phyloP scores from a whole-genome alignment of 2,797 vertebrate genomes.

The Enteromius afrohamiltoni region DNA sequence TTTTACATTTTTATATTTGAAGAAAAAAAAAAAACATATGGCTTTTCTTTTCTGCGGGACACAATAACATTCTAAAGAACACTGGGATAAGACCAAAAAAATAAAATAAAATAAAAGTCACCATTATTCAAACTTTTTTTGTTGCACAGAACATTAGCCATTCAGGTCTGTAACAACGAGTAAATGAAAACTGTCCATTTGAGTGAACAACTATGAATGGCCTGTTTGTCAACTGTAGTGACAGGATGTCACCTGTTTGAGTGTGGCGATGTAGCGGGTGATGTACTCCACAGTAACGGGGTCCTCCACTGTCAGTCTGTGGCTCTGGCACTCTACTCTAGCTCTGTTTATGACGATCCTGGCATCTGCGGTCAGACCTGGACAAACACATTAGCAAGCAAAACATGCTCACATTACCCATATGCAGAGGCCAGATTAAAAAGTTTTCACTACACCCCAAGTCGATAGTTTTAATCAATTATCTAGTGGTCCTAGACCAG shows the following conservation, averaged over 20 bases:
- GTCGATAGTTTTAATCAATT: background rate
- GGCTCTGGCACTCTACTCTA: constrained; percentile 88
- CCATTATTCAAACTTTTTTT: too few species aligned
- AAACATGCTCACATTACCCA: background rate
- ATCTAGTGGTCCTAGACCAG: too few species aligned
- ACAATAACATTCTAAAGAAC: background rate
- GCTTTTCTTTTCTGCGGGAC: background rate
- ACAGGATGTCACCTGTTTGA: constrained; percentile 83
- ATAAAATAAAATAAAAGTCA: too few species aligned
- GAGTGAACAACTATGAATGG: background rate
- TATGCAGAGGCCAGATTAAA: background rate
- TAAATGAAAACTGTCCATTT: background rate
- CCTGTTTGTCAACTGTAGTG: background rate
- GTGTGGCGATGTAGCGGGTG: constrained; percentile 88
- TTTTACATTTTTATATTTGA: background rate
- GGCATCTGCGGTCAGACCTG: constrained; percentile 88
- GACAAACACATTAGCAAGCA: constrained; percentile 20
- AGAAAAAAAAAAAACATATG: background rate
- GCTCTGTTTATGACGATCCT: constrained; percentile 89
- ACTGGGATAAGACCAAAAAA: too few species aligned
- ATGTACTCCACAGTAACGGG: constrained; percentile 91
- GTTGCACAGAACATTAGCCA: background rate
- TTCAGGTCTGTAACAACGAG: background rate
- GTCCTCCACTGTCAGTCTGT: constrained; percentile 89
- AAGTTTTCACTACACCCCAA: background rate